A percentile compares a stretch with the other conserved stretches of the same genome.
Evolutionary conservation across 2,888 invertebrate species (phyloP).

Genomic region (Notodonta dromedarius): DNA sequence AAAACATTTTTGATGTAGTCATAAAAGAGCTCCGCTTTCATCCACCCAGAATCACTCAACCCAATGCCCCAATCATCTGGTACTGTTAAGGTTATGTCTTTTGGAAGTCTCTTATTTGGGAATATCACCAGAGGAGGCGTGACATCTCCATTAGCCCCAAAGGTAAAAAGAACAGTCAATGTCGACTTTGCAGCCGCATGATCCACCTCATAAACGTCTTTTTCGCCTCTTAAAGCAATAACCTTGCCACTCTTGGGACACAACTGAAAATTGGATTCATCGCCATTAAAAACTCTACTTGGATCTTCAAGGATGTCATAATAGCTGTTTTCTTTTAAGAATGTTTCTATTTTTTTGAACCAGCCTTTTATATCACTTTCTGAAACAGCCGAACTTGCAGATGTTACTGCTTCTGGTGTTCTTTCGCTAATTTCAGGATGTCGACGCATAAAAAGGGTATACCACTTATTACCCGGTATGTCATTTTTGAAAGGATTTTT

Average conservation of each 20-base stretch:
- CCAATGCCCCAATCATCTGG: conserved; percentile 52
- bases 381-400: conserved; percentile 44
- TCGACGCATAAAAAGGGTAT: conserved; percentile 29
- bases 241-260: conserved; percentile 37
- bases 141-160: conserved; percentile 46
- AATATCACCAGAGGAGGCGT: conserved; percentile 56
- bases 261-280: conserved; percentile 36
- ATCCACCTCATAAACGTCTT: conserved; percentile 51
- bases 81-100: no score
- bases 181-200: conserved; percentile 40
- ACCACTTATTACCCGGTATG: conserved; percentile 24
- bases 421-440: conserved; percentile 32
- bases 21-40: conserved; percentile 57
- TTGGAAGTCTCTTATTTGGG: no score
- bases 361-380: conserved; percentile 39
- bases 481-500: conserved; percentile 21
- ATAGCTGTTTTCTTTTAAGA: conserved; percentile 14
- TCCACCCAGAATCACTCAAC: conserved; percentile 59
- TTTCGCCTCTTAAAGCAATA: conserved; percentile 30
- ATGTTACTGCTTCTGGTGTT: conserved; percentile 35
- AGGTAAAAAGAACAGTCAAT: conserved; percentile 59
- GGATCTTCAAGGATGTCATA: conserved; percentile 16
- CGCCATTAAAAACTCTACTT: conserved; percentile 33
- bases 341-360: conserved; percentile 33
- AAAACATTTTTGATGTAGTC: conserved; percentile 55